Evolutionary conservation across 2,113 vertebrate genomes (phyloP).

Genomic region (Prionailurus bengalensis): DNA sequence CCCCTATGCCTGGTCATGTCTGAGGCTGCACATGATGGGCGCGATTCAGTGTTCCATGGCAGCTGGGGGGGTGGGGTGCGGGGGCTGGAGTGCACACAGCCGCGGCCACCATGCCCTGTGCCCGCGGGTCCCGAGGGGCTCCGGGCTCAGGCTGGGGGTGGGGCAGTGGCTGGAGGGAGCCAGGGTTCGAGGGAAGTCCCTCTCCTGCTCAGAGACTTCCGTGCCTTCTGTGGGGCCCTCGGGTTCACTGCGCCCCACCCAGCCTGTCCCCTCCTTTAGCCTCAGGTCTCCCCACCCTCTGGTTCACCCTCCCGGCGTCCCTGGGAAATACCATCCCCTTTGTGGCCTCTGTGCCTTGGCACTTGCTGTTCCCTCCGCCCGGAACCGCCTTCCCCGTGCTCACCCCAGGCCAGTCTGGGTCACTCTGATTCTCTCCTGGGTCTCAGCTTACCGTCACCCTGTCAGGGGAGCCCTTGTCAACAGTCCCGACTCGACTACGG

Average conservation of each 20-base stretch:
- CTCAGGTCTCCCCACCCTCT: not conserved
- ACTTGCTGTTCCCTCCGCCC: not conserved
- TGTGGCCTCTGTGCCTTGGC: not conserved
- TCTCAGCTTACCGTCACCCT: not conserved
- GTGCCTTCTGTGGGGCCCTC: not conserved
- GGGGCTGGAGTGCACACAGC: fast-evolving
- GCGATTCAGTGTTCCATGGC: not conserved
- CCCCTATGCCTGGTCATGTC: constrained; percentile 75
- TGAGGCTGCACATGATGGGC: constrained; percentile 47
- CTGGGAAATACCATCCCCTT: not conserved
- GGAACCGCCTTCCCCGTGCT: not conserved
- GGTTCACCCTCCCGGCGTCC: fast-evolving
- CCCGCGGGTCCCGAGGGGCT: not conserved
- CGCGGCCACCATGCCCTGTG: fast-evolving
- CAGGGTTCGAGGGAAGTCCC: not conserved
- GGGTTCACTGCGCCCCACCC: not conserved
- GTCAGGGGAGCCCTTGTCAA: not conserved
- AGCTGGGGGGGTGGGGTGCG: not conserved
- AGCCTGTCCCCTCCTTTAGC: too few species aligned
- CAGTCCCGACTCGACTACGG: fast-evolving
- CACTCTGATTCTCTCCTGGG: not conserved
- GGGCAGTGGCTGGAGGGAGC: not conserved
- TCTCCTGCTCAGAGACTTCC: not conserved
- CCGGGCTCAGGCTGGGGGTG: not conserved
- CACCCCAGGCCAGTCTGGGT: not conserved